Percentiles rank a stretch among this genome's conserved stretches.
Conservation (phyloP, 2,113 vertebrate genomes). For the Asarcornis scutulata region DNA sequence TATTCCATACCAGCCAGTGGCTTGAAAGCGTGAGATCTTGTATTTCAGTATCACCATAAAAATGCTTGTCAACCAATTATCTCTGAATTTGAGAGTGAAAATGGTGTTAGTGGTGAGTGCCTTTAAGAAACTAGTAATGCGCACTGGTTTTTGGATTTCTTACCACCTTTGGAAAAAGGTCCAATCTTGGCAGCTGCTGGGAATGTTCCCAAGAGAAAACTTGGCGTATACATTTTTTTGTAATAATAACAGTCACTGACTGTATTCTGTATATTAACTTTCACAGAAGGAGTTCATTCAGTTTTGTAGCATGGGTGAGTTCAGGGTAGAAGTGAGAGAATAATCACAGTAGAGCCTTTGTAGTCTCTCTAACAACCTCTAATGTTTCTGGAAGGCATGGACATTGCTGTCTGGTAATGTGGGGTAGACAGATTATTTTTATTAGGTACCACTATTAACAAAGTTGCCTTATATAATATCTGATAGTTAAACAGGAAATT, state of each 20-base stretch:
- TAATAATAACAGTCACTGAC: constrained; percentile 59
- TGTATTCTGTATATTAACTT: constrained; percentile 67
- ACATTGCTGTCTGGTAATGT: constrained; percentile 24
- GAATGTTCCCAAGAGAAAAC: constrained; percentile 58
- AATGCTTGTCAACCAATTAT: not conserved
- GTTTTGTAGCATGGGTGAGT: constrained; percentile 56
- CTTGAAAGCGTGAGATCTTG: not conserved
- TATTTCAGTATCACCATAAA: not conserved
- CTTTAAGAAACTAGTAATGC: constrained; percentile 36
- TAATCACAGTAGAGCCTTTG: constrained; percentile 60
- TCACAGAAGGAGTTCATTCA: constrained; percentile 72
- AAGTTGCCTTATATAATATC: constrained; percentile 58
- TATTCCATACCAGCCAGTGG: not conserved
- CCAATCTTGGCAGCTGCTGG: constrained; percentile 54
- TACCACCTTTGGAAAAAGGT: constrained; percentile 61
- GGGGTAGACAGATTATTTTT: constrained; percentile 66
- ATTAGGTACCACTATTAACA: constrained; percentile 62
- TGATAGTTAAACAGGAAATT: constrained; percentile 74
- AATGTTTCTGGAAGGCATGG: constrained; percentile 28
- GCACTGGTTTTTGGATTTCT: not conserved
- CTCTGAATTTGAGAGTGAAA: not conserved
- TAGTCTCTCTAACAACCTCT: constrained; percentile 13
- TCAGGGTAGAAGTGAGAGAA: constrained; percentile 47
- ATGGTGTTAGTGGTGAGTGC: not conserved
- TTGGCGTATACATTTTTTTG: constrained; percentile 30